Percentiles rank a stretch among this genome's conserved stretches.
Conservation (phyloP, 2,888 invertebrate genomes). For the Acronicta psi region DNA sequence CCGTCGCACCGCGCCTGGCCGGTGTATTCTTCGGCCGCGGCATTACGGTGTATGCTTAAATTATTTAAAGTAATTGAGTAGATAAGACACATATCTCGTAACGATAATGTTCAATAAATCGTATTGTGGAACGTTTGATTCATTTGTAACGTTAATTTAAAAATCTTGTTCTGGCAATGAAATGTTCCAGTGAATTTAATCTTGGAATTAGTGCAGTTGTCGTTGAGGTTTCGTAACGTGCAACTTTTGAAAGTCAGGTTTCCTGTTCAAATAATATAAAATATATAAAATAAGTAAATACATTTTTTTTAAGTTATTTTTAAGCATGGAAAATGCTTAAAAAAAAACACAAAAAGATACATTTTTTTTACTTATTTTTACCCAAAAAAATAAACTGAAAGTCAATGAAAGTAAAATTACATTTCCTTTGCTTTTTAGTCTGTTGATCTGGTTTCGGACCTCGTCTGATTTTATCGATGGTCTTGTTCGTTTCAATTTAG, state of each 20-base stretch:
- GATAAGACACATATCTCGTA: conserved; percentile 71
- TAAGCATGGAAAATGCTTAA: too few species aligned
- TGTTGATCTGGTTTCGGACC: conserved; percentile 30
- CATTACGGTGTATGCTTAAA: conserved; percentile 72
- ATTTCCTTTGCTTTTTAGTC: conserved; percentile 21
- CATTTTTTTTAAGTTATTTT: too few species aligned
- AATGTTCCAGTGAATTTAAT: conserved; percentile 67
- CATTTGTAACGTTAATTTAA: conserved; percentile 68
- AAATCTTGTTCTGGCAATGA: conserved; percentile 62
- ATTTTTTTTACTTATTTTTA: too few species aligned
- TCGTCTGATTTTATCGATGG: conserved; percentile 58
- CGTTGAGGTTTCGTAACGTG: conserved; percentile 68
- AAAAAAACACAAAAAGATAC: too few species aligned
- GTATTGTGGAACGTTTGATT: conserved; percentile 62
- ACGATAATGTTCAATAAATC: conserved; percentile 71
- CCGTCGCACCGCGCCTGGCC: conserved; percentile 58
- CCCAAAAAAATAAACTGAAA: too few species aligned
- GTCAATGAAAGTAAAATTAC: conserved; percentile 16
- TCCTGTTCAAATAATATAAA: neutral
- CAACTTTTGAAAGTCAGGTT: conserved; percentile 75
- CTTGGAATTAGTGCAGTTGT: conserved; percentile 68
- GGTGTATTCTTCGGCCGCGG: conserved; percentile 59
- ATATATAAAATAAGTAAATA: too few species aligned
- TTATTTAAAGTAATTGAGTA: conserved; percentile 78
- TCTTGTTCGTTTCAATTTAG: conserved; percentile 53